Base-by-base conservation (phyloP, 2,797 vertebrate species). In the Microctenopoma steveboyesi region DNA sequence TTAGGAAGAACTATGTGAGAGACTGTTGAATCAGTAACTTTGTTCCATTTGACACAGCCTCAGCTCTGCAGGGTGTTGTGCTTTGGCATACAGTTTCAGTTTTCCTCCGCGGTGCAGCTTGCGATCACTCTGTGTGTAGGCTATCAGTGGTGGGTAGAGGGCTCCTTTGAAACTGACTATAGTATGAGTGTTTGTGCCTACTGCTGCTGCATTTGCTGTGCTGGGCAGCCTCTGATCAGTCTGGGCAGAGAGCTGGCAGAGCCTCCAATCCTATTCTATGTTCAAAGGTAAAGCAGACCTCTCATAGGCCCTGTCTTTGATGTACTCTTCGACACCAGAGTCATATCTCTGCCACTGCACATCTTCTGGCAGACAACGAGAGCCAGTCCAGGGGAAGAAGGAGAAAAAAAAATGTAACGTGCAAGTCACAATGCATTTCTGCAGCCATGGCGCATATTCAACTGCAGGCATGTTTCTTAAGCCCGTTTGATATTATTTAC, bases 251-350 rank as follows among this genome's bases (percentile, higher is more conserved):
- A 93, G 90, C 93, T 94, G 95, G 95, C 95, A 83, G 90, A 86
- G 88, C 86, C 88, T 87, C 91, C 90, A 93, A 92, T 95, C 95
- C 94, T 94, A 92, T 92, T 91, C 90, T 88, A 91, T 94, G 92
- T 96, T 96, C 94, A 95, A 95, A 96, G 92, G 93, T 93, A 96
- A 92, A 95, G 90, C 79, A 87, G 92, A 93, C 90, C 91, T 94
- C 93, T 92, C 89, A 86, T 88, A 90, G 94, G 88, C 93, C 89
- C 72, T 47, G 51, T 91, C 94, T 97, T 94, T 96, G 93, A 96
- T 95, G 95, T 95, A 89, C 90, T 95, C 91, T 91, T 93, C 93
- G 91, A 92, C 94, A 94, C 94, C 95, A 95, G 92, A 94, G 94
- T 95, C 94, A 91, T 90, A 92, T 94, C 94, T 82, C 92, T 93